Evolutionary conservation across 2,113 vertebrate genomes (phyloP), one percentile per base, ranked within the genome.

Genomic region (Xenopus borealis): DNA sequence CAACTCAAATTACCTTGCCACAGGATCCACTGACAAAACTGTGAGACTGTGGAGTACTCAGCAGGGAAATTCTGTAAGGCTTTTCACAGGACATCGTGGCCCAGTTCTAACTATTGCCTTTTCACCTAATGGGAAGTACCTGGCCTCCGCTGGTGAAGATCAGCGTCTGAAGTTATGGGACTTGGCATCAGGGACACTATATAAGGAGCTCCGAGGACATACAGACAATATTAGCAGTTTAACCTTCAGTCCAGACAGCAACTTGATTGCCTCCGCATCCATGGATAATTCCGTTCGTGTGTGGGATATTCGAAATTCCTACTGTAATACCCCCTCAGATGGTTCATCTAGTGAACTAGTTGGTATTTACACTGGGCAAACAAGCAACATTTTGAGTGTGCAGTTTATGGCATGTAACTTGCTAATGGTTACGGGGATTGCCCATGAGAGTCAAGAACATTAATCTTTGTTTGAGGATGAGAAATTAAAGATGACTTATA

Each of bases 321-420:
- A 94, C 77, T 86, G 94, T 66, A 91, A 86, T 0, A 79, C 88
- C 0, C 88, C 93, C 0, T 83, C 88, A 0, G 96, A 98, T 10
- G 95, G 96, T 70, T 98, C 95, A 58, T 98, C 96, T 71, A 85
- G 91, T 14, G 96, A 98, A 71, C 88, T 98, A 44, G 96, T 98
- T 82, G 97, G 96, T 53, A 86, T 95, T 17, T 98, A 97, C 87
- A 91, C 93, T 0, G 95, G 95, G 9, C 94, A 92, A 79, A 94
- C 94, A 80, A 95, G 92, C 82, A 97, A 85, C 6, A 88, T 98
- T 63, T 88, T 98, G 50, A 98, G 94, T 0, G 94, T 98, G 72
- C 97, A 98, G 89, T 99, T 99, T 82, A 97, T 96, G 94, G 94
- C 96, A 83, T 99, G 96, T 81, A 98, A 99, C 88, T 90, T 99